Base-by-base conservation (phyloP, 1,140 invertebrate species). In the Tetraneura akinire region DNA sequence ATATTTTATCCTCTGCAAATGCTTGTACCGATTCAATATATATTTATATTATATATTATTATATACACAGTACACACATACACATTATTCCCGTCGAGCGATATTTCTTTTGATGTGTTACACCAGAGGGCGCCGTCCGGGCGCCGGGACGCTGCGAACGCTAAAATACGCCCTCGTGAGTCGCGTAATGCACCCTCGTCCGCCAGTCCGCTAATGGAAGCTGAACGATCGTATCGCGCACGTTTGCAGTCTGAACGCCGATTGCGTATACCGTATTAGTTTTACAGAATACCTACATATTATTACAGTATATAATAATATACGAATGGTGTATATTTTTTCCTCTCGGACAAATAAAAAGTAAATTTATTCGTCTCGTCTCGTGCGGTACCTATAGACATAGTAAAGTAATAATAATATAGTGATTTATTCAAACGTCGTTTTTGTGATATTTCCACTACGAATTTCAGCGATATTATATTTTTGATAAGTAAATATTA, bases 71-170 rank as follows among this genome's bases (percentile, higher is more conserved):
- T n/a, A n/a, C n/a, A n/a, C n/a, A n/a, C n/a, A n/a, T n/a, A n/a
- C n/a, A 37, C 37, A 47, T 42, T 47, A 51, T 42, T 45, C 45
- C 13, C 21, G 53, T 32, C 29, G 21, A 21, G 80, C 57, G n/a
- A n/a, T 23, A 29, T 26, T 78, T 55, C 18, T 21, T 37, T 47
- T 51, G 45, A 57, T 29, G 51, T 49, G 53, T 62, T 32, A 32
- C 53, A 64, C 37, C 47, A 71, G 57, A 81, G 81, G 37, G 57
- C 60, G 81, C 45, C 37, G 49, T 51, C 18, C 37, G 81, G 73
- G 81, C 55, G 29, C 60, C 51, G 74, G 80, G 68, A 80, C 76
- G 78, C 64, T 80, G 81, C 32, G 55, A 66, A 68, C 29, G 74
- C 47, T 60, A 21, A 81, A 42, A 53, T 76, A 78, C 74, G 74